Evolutionary conservation across 2,888 invertebrate genomes (phyloP).

Genomic region (Zaprionus bogoriensis): DNA sequence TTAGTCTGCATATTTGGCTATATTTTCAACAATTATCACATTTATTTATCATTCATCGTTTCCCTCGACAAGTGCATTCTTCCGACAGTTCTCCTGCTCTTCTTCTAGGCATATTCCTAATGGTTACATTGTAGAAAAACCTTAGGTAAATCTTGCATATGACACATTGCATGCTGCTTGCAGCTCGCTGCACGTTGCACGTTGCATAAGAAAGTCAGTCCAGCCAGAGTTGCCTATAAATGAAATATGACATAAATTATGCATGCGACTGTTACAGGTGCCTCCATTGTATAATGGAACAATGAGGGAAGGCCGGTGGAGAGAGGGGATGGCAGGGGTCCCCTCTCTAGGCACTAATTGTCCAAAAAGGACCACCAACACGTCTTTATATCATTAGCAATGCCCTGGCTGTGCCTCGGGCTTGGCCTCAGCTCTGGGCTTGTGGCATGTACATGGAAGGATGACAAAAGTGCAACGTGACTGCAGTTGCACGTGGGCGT

Average conservation of each 20-base stretch:
- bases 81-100: not conserved
- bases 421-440: constrained; percentile 8
- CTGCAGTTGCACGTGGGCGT: constrained; percentile 68
- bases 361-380: constrained; percentile 72
- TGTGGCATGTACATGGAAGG: constrained; percentile 55
- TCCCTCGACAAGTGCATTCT: not conserved
- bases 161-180: not conserved
- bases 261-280: constrained; percentile 62
- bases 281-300: constrained; percentile 24
- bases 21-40: not conserved
- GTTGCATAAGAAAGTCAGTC: constrained; percentile 11
- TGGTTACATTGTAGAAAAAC: constrained; percentile 1
- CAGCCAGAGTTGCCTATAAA: constrained; percentile 24
- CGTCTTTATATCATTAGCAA: constrained; percentile 71
- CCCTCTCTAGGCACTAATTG: constrained; percentile 62
- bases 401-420: constrained; percentile 34
- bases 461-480: constrained; percentile 76
- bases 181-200: constrained; percentile 13
- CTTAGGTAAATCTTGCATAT: not conserved
- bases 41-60: not conserved
- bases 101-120: not conserved
- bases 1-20: too few species aligned
- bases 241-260: constrained; percentile 69
- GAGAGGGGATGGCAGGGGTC: not conserved
- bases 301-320: not conserved